Conservation (phyloP, 2,113 vertebrate genomes). For the Oxygymnocypris stewartii region DNA sequence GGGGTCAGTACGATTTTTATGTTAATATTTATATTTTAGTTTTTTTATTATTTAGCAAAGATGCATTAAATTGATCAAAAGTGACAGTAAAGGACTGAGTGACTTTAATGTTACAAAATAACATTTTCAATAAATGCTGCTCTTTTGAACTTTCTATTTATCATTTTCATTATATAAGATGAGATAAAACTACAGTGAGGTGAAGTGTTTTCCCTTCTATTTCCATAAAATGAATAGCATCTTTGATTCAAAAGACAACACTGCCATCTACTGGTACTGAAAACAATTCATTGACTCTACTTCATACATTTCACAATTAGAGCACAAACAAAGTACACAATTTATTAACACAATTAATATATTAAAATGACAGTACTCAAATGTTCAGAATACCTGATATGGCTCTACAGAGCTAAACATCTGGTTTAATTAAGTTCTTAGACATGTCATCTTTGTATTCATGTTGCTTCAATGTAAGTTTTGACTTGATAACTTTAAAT, state of each 20-base stretch:
- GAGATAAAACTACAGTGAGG: not conserved
- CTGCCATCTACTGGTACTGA: conserved; percentile 56
- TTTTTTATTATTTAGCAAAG: too few species aligned
- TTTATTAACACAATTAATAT: not conserved
- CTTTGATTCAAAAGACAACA: conserved; percentile 40
- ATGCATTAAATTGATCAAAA: too few species aligned
- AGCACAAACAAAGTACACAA: not conserved
- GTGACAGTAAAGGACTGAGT: too few species aligned
- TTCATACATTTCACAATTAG: not conserved
- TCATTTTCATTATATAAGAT: not conserved
- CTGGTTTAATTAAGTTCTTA: not conserved
- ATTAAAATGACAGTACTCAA: not conserved
- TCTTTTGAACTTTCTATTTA: not conserved
- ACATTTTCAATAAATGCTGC: not conserved
- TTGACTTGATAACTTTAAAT: not conserved
- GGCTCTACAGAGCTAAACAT: not conserved
- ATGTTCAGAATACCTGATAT: not conserved
- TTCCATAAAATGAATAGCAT: too few species aligned
- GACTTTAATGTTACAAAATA: not conserved
- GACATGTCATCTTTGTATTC: not conserved
- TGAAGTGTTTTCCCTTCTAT: not conserved
- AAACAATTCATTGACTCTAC: not conserved
- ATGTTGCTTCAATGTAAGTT: not conserved
- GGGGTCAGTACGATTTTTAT: not conserved
- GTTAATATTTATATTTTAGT: too few species aligned